phyloP scores from a whole-genome alignment of 2,888 invertebrate species.

The Selenia dentaria region DNA sequence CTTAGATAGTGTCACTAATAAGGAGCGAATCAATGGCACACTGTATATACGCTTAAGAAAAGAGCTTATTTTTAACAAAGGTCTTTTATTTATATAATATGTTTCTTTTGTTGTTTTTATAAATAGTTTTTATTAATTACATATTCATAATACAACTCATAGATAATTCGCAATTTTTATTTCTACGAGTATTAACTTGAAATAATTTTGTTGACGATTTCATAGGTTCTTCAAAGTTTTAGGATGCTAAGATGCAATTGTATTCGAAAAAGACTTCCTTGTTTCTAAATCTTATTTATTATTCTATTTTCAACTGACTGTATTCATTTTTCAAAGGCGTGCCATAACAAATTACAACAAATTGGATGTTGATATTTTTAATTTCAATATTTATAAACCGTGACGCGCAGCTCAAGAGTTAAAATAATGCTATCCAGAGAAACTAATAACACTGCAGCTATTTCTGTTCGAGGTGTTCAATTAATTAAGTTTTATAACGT shows the following conservation, averaged over 20 bases:
- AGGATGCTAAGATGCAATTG: not conserved
- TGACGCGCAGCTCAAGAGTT: conserved; percentile 23
- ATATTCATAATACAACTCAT: no score
- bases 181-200: no score
- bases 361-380: conserved; percentile 24
- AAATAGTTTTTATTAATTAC: no score
- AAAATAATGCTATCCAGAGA: conserved; percentile 23
- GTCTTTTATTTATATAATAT: no score
- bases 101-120: no score
- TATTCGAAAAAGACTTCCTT: conserved; percentile 7
- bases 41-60: no score
- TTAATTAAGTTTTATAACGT: conserved; percentile 10
- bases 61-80: no score
- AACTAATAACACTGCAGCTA: conserved; percentile 1
- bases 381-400: conserved; percentile 22
- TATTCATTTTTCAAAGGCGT: conserved; percentile 22
- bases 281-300: not conserved
- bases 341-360: conserved; percentile 30
- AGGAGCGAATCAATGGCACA: no score
- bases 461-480: not conserved
- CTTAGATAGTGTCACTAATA: no score
- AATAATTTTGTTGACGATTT: no score
- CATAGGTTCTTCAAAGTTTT: no score
- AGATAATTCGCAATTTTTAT: no score
- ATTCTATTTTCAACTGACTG: conserved; percentile 13